phyloP scores from a whole-genome alignment of 35 echinoderm and acorn worm species.

The Apostichopus parvimensis region DNA sequence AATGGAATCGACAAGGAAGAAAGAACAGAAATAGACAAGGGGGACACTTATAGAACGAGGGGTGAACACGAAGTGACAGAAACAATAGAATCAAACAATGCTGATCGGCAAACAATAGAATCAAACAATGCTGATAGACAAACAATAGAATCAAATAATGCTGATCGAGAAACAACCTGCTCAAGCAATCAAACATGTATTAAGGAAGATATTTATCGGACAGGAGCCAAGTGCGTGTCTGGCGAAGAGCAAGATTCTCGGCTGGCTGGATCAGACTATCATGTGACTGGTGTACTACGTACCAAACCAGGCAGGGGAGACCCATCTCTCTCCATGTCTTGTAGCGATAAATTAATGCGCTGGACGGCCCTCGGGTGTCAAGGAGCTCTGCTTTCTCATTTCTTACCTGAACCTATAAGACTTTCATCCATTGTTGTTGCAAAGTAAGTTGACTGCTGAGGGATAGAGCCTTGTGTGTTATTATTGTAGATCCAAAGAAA shows the following conservation, averaged over 20 bases:
- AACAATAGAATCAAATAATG: too few species aligned
- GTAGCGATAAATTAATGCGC: slow-evolving; percentile 92
- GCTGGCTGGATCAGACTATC: slow-evolving; percentile 60
- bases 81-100: not conserved
- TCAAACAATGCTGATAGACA: too few species aligned
- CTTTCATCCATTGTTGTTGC: slow-evolving; percentile 71
- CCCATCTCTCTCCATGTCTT: slow-evolving; percentile 80
- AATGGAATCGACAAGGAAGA: not conserved
- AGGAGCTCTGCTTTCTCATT: slow-evolving; percentile 94
- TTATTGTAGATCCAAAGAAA: too few species aligned
- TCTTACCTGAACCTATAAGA: slow-evolving; percentile 64
- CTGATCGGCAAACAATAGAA: too few species aligned
- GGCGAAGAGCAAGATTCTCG: slow-evolving; percentile 65
- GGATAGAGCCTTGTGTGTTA: too few species aligned
- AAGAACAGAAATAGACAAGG: not conserved
- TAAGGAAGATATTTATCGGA: slow-evolving; percentile 72
- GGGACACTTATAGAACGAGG: not conserved
- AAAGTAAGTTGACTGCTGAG: slow-evolving; percentile 51
- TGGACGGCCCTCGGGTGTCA: slow-evolving; percentile 89
- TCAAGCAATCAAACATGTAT: not conserved
- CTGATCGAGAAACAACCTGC: too few species aligned
- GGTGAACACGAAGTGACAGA: not conserved
- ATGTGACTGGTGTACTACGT: slow-evolving; percentile 71
- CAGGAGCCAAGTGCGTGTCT: slow-evolving; percentile 91
- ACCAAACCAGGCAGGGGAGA: slow-evolving; percentile 84